phyloP scores from a whole-genome alignment of 2,797 vertebrate genomes.

The Taeniopygia guttata region DNA sequence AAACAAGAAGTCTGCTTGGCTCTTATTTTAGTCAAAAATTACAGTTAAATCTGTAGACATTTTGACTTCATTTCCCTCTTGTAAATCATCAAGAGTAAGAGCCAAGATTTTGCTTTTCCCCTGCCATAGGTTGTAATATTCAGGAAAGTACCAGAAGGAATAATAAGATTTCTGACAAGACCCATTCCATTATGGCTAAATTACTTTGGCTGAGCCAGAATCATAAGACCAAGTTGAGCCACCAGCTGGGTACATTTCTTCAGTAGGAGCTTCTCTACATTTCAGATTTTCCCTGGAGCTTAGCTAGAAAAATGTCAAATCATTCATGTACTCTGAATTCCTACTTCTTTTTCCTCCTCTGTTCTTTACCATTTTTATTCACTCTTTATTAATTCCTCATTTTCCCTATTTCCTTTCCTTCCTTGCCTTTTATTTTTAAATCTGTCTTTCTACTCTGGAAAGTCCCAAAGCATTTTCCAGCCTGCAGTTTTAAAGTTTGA shows the following conservation, averaged over 20 bases:
- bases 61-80: not conserved
- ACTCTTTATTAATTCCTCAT: not conserved
- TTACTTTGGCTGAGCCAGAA: not conserved
- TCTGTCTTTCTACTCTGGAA: not conserved
- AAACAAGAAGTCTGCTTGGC: not conserved
- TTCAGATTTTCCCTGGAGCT: not conserved
- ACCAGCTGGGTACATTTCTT: not conserved
- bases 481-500: conserved; percentile 1
- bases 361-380: not conserved
- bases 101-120: not conserved
- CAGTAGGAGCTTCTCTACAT: not conserved
- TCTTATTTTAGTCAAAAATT: not conserved
- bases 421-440: not conserved
- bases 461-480: conserved; percentile 34
- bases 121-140: not conserved
- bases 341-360: not conserved
- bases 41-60: not conserved
- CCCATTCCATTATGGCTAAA: not conserved
- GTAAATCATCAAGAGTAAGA: not conserved
- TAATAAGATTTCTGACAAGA: not conserved
- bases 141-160: not conserved
- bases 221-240: not conserved
- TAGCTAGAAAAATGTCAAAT: conserved; percentile 25
- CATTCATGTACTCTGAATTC: not conserved
- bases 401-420: not conserved